These are phyloP conservation scores for Parasteatoda tepidariorum DNA, from an alignment of 1,140 invertebrate genomes.

Conservation along the genomic window DNA sequence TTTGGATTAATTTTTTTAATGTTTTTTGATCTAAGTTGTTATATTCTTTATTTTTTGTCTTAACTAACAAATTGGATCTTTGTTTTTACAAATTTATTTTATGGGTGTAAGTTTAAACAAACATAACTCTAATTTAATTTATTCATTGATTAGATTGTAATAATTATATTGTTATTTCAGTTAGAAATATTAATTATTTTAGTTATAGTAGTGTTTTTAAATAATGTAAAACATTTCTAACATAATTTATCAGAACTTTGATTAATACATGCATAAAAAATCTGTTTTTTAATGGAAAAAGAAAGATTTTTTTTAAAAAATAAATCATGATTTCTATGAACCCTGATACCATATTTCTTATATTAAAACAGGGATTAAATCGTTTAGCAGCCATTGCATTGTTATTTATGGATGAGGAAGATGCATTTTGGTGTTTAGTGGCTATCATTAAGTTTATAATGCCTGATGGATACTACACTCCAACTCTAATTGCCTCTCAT, in stretches of 20 bases:
- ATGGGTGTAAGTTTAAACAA: too few species aligned
- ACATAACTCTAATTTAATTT: too few species aligned
- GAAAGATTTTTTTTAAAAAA: not conserved
- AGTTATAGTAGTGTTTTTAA: too few species aligned
- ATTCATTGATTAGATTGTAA: too few species aligned
- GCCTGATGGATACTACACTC: constrained; percentile 72
- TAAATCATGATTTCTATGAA: not conserved
- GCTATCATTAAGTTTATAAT: constrained; percentile 73
- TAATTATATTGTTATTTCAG: too few species aligned
- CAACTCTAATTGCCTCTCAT: constrained; percentile 71
- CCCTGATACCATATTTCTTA: not conserved
- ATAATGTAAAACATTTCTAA: not conserved
- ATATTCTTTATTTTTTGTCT: too few species aligned
- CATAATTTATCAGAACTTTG: too few species aligned
- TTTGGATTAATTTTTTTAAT: constrained; percentile 1
- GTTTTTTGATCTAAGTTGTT: not conserved
- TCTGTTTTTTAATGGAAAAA: too few species aligned
- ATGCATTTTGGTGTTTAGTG: constrained; percentile 75
- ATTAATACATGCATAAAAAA: too few species aligned
- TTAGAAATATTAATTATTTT: too few species aligned
- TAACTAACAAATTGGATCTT: too few species aligned
- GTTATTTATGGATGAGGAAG: constrained; percentile 73
- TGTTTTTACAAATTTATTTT: too few species aligned
- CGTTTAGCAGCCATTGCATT: constrained; percentile 73
- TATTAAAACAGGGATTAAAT: constrained; percentile 71